Percentiles rank a stretch among this genome's conserved stretches.
These are phyloP conservation scores for Grammomys surdaster DNA, from an alignment of 2,113 vertebrate species.

Conservation along the genomic window DNA sequence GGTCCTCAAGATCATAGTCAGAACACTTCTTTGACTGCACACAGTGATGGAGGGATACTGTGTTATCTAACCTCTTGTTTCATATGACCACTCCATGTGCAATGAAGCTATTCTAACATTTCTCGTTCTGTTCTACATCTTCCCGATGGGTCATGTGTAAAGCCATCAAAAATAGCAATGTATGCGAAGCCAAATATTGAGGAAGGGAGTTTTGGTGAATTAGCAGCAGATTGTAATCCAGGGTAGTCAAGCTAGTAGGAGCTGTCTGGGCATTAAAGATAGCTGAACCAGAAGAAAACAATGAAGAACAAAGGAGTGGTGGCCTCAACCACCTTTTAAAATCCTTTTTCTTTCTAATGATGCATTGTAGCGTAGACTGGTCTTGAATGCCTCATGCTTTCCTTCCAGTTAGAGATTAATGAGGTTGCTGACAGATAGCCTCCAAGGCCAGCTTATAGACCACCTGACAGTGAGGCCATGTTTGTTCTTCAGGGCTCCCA, in stretches of 20 bases:
- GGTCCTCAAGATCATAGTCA: background rate
- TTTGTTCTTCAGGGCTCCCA: background rate
- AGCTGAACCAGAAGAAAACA: background rate
- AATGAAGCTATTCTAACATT: background rate
- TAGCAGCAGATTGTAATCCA: background rate
- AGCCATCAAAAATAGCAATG: no score
- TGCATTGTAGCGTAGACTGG: background rate
- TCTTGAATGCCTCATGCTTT: no score
- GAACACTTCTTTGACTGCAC: background rate
- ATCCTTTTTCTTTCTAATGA: background rate
- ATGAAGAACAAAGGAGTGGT: background rate
- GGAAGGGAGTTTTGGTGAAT: background rate
- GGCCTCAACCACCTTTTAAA: background rate
- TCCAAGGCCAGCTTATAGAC: background rate
- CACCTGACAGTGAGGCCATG: background rate
- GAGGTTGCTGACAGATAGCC: background rate
- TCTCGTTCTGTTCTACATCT: background rate
- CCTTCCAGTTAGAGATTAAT: no score
- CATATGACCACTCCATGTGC: background rate
- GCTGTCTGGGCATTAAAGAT: no score
- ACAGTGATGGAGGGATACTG: background rate
- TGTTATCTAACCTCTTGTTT: background rate
- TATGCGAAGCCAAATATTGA: background rate
- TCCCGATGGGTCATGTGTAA: background rate
- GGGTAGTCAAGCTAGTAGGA: background rate